Evolutionary conservation across 2,113 vertebrate species (phyloP).

Genomic region (Gasterosteus aculeatus): DNA sequence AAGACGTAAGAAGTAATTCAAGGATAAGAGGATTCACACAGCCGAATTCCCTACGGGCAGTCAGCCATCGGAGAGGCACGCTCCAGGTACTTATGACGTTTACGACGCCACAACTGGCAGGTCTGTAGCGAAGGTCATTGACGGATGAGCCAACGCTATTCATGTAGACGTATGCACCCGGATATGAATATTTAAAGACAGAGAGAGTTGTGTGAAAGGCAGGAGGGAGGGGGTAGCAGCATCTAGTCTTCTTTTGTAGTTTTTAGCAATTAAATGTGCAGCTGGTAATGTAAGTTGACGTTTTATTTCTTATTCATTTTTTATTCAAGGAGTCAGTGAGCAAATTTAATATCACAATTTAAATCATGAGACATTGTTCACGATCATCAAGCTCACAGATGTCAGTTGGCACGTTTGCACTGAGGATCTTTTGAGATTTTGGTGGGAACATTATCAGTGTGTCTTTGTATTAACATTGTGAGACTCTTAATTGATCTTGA

Average conservation of each 20-base stretch:
- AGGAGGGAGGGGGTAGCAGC: not conserved
- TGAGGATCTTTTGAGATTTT: constrained; percentile 27
- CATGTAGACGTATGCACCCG: constrained; percentile 14
- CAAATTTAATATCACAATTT: constrained; percentile 23
- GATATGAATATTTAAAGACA: constrained; percentile 20
- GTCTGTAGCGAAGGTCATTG: constrained; percentile 46
- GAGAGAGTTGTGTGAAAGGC: not conserved
- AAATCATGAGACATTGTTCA: constrained; percentile 22
- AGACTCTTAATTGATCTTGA: constrained; percentile 44
- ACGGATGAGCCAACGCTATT: constrained; percentile 34
- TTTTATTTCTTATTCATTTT: constrained; percentile 7
- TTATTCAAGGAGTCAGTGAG: constrained; percentile 9
- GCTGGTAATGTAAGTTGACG: not conserved
- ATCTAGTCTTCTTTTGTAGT: not conserved
- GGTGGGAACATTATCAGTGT: constrained; percentile 40
- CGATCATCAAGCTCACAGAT: constrained; percentile 29
- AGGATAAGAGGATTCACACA: constrained; percentile 61
- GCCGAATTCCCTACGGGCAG: constrained; percentile 54
- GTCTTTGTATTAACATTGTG: constrained; percentile 19
- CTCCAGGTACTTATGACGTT: constrained; percentile 52
- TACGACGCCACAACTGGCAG: constrained; percentile 41
- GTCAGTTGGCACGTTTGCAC: constrained; percentile 25
- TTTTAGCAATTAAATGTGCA: not conserved
- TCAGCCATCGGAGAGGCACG: constrained; percentile 50
- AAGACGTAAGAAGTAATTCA: constrained; percentile 59